Base-by-base conservation (phyloP, 2,797 vertebrate species). In the Brachymystax lenok region DNA sequence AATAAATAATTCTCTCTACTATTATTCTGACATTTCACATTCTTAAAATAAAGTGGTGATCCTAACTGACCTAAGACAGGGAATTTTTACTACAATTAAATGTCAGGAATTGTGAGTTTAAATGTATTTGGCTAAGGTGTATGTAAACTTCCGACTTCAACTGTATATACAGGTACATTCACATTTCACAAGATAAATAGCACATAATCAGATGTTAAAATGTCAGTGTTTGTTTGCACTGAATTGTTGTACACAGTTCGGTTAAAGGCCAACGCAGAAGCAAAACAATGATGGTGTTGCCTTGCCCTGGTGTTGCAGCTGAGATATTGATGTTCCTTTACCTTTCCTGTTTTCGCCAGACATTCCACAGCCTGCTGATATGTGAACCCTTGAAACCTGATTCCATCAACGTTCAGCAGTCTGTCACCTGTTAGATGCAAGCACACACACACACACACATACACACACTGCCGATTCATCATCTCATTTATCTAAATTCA, bases 341-440 rank as follows among this genome's bases (percentile, higher is more conserved):
- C 96, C 95, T 96, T 92, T 46, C 91, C 92, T 10, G 95, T 95
- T 79, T 92, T 95, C 81, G 93, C 93, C 69, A 97, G 92, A 76
- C 86, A 90, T 70, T 95, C 95, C 86, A 97, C 95, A 27, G 96
- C 96, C 82, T 96, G 95, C 80, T 94, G 95, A 80, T 97, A 95
- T 4, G 93, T 96, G 84, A 96, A 92, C 52, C 92, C 91, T 1
- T 92, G 92, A 63, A 96, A 92, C 84, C 89, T 93, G 67, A 88
- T 80, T 21, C 94, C 93, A 16, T 97, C 93, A 71, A 97, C 96
- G 82, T 96, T 93, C 81, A 96, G 63, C 51, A 97, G 84, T 61
- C 93, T 85, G 85, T 97, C 96, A 68, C 95, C 97, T 97, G 79
- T 3, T 33, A 74, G 50, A 74, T 14, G 5, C 16, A 7, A 10